These are phyloP conservation scores for Neogobius melanostomus DNA, from an alignment of 2,113 vertebrate species.

Conservation along the genomic window DNA sequence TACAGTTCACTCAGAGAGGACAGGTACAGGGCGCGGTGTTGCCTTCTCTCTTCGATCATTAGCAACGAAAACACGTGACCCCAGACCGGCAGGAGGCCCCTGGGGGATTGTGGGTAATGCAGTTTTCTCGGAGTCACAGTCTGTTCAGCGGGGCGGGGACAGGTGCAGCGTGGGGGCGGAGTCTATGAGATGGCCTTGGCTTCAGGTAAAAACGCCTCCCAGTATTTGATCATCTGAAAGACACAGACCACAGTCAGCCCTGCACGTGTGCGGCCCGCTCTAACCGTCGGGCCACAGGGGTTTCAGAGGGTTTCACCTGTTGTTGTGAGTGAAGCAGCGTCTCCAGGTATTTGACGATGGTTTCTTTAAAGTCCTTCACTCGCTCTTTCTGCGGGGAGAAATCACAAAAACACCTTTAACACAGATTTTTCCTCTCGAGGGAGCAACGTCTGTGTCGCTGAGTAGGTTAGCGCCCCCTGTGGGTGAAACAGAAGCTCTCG, in stretches of 20 bases:
- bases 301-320: conserved; percentile 79
- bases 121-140: conserved; percentile 35
- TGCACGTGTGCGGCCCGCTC: too few relatives aligned
- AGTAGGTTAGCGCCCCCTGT: too few relatives aligned
- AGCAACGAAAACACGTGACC: conserved; percentile 46
- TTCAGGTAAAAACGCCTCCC: conserved; percentile 98
- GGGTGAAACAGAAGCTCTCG: too few relatives aligned
- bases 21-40: conserved; percentile 28
- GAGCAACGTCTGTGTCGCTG: too few relatives aligned
- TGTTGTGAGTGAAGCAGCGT: conserved; percentile 96
- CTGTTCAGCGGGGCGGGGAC: conserved; percentile 45
- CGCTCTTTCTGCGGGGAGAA: conserved; percentile 84
- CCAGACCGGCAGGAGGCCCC: too few relatives aligned
- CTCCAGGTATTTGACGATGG: conserved; percentile 96
- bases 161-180: conserved; percentile 61
- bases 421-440: background rate
- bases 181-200: conserved; percentile 97
- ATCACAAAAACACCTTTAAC: background rate
- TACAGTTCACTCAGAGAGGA: conserved; percentile 1
- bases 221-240: conserved; percentile 95
- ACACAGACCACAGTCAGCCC: too few relatives aligned
- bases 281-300: too few relatives aligned
- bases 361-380: conserved; percentile 96
- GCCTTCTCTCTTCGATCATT: conserved; percentile 69
- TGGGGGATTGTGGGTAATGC: too few relatives aligned